Evolutionary conservation across 2,113 vertebrate genomes (phyloP).

Genomic region (Chaetops frenatus): DNA sequence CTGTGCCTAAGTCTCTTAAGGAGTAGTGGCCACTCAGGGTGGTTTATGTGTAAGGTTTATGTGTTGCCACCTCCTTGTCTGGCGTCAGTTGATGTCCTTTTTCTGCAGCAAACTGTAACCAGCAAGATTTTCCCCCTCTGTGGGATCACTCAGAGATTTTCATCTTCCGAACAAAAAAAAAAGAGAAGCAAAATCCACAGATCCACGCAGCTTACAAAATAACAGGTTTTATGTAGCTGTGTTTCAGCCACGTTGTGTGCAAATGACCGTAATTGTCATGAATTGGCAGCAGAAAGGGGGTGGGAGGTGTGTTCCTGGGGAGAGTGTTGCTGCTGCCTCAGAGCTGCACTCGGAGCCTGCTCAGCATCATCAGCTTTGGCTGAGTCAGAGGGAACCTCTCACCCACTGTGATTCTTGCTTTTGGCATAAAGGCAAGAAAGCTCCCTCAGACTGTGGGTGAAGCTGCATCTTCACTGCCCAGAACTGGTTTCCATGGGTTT

Average conservation of each 20-base stretch:
- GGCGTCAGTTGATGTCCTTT: neutral
- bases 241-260: neutral
- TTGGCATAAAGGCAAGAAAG: neutral
- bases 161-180: neutral
- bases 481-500: neutral
- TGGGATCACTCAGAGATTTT: neutral
- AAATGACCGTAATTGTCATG: neutral
- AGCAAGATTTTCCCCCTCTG: neutral
- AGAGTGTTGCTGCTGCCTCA: neutral
- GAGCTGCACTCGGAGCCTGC: neutral
- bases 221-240: neutral
- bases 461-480: neutral
- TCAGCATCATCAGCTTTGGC: neutral
- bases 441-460: neutral
- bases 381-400: conserved; percentile 43
- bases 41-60: neutral
- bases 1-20: neutral
- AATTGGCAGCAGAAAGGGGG: neutral
- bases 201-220: neutral
- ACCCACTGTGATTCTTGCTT: neutral
- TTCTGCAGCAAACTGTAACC: neutral
- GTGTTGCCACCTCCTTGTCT: neutral
- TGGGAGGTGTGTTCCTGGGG: neutral
- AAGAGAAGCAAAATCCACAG: neutral
- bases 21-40: neutral